A percentile compares a stretch with the other conserved stretches of the same genome.
phyloP scores from a whole-genome alignment of 2,888 invertebrate species.

The Nezara viridula region DNA sequence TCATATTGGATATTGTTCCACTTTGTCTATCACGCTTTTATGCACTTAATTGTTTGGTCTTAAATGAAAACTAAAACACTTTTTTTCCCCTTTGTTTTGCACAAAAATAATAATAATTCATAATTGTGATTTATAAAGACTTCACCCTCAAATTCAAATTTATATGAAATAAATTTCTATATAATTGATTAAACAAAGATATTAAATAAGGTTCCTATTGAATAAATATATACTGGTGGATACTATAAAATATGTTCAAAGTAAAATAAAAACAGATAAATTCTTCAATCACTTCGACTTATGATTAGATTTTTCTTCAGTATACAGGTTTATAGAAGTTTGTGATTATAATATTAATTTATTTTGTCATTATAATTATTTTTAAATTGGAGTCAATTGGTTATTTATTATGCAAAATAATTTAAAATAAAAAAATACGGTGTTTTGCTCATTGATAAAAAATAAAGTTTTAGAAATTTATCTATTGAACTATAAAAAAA shows the following conservation, averaged over 20 bases:
- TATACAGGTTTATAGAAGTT: neutral
- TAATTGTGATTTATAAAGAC: neutral
- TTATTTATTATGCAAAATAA: neutral
- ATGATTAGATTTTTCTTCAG: neutral
- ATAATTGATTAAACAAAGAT: neutral
- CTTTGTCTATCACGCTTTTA: neutral
- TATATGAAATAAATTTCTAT: neutral
- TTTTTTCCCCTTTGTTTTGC: neutral
- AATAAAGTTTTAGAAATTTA: neutral
- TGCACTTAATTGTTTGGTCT: neutral
- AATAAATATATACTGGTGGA: neutral
- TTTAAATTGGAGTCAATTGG: neutral
- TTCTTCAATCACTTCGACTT: neutral
- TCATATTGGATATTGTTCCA: neutral
- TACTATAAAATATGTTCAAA: neutral
- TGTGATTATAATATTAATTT: neutral
- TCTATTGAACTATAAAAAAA: too few relatives aligned
- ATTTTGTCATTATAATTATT: neutral
- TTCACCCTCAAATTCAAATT: neutral
- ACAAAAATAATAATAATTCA: neutral
- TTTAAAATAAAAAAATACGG: neutral
- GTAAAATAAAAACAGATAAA: neutral
- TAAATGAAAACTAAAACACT: neutral
- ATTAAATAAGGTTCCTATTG: neutral
- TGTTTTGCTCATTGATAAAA: neutral